Percentiles rank a stretch among this genome's conserved stretches.
Conservation (phyloP, 2,113 vertebrate species). For the Sus scrofa region T2T-Sscrofa CM000815.6:107750001-107750500, state of each 20-base stretch:
- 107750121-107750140: neutral
- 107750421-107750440: neutral
- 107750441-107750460: constrained; percentile 21
- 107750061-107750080: neutral
- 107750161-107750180: neutral
- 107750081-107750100: neutral
- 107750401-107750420: neutral
- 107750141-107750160: neutral
- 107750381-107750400: neutral
- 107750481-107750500: neutral
- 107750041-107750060: neutral
- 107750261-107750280: neutral
- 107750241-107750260: neutral
- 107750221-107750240: neutral
- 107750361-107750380: neutral
- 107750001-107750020: neutral
- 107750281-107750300: neutral
- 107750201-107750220: neutral
- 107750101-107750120: neutral
- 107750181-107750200: neutral
- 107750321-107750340: constrained; percentile 1
- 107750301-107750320: neutral
- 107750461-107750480: neutral
- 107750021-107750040: neutral
- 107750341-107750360: neutral